These are phyloP conservation scores for Amia ocellicauda DNA, from an alignment of 2,113 vertebrate species.

Conservation along the genomic window DNA sequence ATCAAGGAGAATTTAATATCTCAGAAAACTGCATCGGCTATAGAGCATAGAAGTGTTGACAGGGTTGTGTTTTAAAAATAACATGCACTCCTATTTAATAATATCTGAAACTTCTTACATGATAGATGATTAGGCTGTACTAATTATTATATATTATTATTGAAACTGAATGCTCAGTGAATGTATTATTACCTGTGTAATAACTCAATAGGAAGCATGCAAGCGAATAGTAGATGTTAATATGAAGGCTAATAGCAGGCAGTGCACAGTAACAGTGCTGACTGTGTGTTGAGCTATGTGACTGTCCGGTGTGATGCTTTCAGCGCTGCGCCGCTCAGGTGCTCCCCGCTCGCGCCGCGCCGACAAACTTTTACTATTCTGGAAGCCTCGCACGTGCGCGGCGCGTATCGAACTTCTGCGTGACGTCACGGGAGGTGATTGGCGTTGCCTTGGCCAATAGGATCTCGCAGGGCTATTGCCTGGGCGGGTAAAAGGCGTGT, in stretches of 20 bases:
- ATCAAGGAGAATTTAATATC: constrained; percentile 42
- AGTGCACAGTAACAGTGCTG: no score
- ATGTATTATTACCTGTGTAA: no score
- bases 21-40: constrained; percentile 25
- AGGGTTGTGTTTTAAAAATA: constrained; percentile 12
- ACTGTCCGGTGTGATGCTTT: no score
- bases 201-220: no score
- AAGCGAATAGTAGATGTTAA: background rate
- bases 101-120: no score
- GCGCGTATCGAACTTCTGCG: constrained; percentile 60
- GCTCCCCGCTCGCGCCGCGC: background rate
- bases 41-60: constrained; percentile 22
- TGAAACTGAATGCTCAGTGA: no score
- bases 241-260: background rate
- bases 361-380: constrained; percentile 23
- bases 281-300: no score
- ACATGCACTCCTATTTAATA: no score
- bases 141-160: no score
- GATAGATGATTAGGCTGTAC: no score
- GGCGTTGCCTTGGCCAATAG: constrained; percentile 42
- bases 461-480: background rate
- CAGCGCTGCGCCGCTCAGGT: no score
- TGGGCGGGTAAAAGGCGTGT: constrained; percentile 8
- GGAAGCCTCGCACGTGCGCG: constrained; percentile 43
- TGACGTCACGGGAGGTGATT: constrained; percentile 36